Base-by-base conservation (phyloP, 2,888 invertebrate species). In the Drosophila mimetica region DNA sequence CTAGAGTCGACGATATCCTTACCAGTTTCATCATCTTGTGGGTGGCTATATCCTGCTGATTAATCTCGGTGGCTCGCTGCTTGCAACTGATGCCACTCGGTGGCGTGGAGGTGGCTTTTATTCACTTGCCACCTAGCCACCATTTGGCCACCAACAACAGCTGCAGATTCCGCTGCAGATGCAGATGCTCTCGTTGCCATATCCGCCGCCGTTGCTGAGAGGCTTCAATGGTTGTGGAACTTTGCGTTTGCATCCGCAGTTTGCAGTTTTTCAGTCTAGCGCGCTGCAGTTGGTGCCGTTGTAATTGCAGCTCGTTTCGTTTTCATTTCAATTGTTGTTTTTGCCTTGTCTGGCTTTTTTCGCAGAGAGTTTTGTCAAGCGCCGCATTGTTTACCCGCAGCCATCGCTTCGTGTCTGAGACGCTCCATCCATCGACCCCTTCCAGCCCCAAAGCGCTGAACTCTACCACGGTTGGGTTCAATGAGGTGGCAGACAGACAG, bases 51-150 rank as follows among this genome's bases (percentile, higher is more conserved):
- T 66, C 63, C 74, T 52, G 53, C 20, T 54, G 48, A 32, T 63
- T 46, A 34, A n/a, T 28, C 53, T 71, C 47, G 53, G 47, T 61
- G 71, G 59, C 70, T 66, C 52, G 72, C 77, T 59, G 47, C 76
- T 74, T 86, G 80, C 88, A 80, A 90, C 90, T 90, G 90, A 90
- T 90, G 89, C 82, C 79, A 79, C 73, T 70, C 74, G 71, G 61
- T 64, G 74, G 74, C 74, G 75, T 51, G 48, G 69, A 76, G 63
- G 71, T 77, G 76, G 73, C 90, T 90, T 90, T 90, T 90, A 90
- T 90, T 90, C 89, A 72, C 66, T 79, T 79, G 67, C 52, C 76
- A 75, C 75, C 75, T 71, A 74, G 36, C 76, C 71, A 74, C 76
- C 71, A 74, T 65, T 25, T 46, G 25, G 64, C 61, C 53, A 36